Conservation (phyloP, 2,797 vertebrate genomes). For the Sebastes trivittatus region DNA sequence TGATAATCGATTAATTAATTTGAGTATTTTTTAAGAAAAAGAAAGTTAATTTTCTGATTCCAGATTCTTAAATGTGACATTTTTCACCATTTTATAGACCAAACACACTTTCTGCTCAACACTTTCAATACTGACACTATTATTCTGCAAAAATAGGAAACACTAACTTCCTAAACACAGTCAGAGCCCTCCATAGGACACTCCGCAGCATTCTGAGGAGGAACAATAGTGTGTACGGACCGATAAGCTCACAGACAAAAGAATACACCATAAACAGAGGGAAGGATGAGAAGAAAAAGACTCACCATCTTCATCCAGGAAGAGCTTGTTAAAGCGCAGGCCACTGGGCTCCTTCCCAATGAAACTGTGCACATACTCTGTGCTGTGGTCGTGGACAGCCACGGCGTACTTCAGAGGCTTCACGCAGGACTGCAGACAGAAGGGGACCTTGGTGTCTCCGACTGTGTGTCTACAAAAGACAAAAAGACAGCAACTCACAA, state of each 20-base stretch:
- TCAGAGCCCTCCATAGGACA: neutral
- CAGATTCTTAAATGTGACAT: too few relatives aligned
- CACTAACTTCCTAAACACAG: neutral
- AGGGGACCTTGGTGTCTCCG: conserved; percentile 98
- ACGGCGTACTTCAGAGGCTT: conserved; percentile 98
- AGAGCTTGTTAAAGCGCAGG: conserved; percentile 96
- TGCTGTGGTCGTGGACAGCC: conserved; percentile 93
- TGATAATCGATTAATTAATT: too few relatives aligned
- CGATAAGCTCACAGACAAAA: neutral
- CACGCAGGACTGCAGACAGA: conserved; percentile 98
- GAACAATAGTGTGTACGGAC: neutral
- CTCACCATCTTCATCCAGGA: conserved; percentile 97
- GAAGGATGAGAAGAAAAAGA: neutral
- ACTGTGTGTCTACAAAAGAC: conserved; percentile 87
- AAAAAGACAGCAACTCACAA: neutral
- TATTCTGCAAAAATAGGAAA: neutral
- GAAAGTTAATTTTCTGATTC: too few relatives aligned
- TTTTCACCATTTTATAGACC: too few relatives aligned
- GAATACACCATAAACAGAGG: neutral
- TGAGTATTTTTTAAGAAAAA: too few relatives aligned
- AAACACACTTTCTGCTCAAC: neutral
- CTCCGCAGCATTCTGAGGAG: neutral
- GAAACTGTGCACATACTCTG: conserved; percentile 95
- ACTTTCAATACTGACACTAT: neutral
- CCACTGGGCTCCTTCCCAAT: conserved; percentile 99